phyloP scores from a whole-genome alignment of 2,113 vertebrate species.

The Notothenia rossii region DNA sequence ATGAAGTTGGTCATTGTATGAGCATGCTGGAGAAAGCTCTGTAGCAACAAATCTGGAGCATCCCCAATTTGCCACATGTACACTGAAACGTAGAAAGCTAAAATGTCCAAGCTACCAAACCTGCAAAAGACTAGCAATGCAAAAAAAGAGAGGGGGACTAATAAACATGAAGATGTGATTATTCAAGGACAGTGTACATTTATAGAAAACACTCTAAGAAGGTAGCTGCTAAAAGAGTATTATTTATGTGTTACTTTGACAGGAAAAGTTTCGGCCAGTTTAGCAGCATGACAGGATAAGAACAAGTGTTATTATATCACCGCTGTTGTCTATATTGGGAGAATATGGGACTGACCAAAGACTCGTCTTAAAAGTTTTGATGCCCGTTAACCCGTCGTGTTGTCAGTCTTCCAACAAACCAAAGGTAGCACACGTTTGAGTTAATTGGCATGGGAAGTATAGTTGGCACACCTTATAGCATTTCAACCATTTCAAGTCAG shows the following conservation, averaged over 20 bases:
- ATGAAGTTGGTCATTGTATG: not conserved
- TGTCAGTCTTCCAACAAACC: constrained; percentile 1
- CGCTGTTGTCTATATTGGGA: not conserved
- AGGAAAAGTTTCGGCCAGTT: not conserved
- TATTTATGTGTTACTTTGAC: not conserved
- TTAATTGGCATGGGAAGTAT: not conserved
- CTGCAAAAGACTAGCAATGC: not conserved
- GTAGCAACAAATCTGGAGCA: constrained; percentile 55
- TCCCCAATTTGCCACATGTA: constrained; percentile 78
- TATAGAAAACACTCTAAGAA: not conserved
- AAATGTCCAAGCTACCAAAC: not conserved
- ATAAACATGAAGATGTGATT: not conserved
- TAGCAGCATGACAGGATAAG: not conserved
- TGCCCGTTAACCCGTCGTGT: not conserved
- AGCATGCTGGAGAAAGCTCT: not conserved
- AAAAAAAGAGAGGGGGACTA: not conserved
- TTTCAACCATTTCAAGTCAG: constrained; percentile 8
- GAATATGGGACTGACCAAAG: not conserved
- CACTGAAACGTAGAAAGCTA: constrained; percentile 38
- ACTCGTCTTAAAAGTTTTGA: not conserved
- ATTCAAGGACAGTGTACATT: not conserved
- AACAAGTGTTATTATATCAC: not conserved
- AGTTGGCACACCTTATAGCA: not conserved
- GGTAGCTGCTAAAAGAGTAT: not conserved
- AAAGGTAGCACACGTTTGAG: not conserved